A percentile compares a stretch with the other conserved stretches of the same genome.
These are phyloP conservation scores for Capitulum mitella DNA, from an alignment of 2,888 invertebrate species.

Conservation along the genomic window DNA sequence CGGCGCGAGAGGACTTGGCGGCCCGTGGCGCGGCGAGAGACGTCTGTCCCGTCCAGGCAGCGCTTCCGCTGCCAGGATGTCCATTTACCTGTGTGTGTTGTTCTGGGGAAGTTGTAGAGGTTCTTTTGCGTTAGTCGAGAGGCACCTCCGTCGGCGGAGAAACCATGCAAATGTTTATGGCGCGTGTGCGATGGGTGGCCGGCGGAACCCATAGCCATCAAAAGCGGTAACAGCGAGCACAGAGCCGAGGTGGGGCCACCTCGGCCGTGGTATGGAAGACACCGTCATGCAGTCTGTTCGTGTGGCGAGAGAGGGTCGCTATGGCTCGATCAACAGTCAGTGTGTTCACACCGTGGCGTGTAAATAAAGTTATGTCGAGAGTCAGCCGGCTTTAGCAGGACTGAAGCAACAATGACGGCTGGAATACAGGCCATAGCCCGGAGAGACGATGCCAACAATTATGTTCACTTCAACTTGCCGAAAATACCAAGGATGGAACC, in stretches of 20 bases:
- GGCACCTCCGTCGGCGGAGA: neutral
- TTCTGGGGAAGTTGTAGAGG: neutral
- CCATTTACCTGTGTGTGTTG: neutral
- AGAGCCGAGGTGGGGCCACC: neutral
- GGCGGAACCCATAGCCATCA: neutral
- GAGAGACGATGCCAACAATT: no score
- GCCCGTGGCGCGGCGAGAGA: neutral
- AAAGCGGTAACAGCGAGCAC: neutral
- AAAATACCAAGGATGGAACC: no score
- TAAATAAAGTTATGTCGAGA: conserved; percentile 17
- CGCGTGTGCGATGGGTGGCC: neutral
- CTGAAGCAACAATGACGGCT: no score
- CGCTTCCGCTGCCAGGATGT: neutral
- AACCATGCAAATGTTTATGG: conserved; percentile 12
- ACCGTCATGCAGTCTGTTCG: neutral
- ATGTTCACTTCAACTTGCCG: no score
- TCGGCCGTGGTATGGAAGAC: neutral
- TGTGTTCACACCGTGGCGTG: conserved; percentile 4
- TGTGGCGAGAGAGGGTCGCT: neutral
- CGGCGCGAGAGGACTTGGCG: no score
- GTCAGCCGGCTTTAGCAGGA: no score
- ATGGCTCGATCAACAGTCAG: neutral
- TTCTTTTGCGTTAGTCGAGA: neutral
- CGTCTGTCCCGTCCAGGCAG: neutral
- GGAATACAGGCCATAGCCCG: no score